Base-by-base conservation (phyloP, 2,888 invertebrate genomes). In the Julus scanicus region DNA sequence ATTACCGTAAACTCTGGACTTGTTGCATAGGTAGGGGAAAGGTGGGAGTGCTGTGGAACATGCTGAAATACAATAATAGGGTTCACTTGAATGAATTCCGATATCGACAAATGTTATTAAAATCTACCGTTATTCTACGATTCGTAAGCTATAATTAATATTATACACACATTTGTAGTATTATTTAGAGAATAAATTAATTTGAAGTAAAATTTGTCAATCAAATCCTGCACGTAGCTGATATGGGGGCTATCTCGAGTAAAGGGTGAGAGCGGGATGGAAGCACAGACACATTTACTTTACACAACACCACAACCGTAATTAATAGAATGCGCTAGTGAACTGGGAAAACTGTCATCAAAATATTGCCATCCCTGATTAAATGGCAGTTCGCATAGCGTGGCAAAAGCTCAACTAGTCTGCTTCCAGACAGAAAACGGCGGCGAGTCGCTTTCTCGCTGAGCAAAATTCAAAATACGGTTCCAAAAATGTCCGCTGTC, bases 31-130 rank as follows among this genome's bases (percentile, higher is more conserved):
- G 63, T 63, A 20, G 63, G 63, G 57, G 57, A 15, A 15, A 63
- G 63, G 63, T 63, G 63, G n/a, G 63, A 20, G 63, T 63, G 63
- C 63, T 63, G 63, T 63, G 63, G 63, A 63, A 4, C 63, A 63
- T 63, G 63, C 63, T 63, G 63, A n/a, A 63, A 63, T 15, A 53
- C 8, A 53, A 13, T 53, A 13, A 53, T 48, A 48, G n/a, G n/a
- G n/a, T 53, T 53, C 63, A 63, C n/a, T 63, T 63, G 63, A 8
- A 20, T 63, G 63, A 63, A 63, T 63, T 63, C 63, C 63, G 63
- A 63, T 63, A 63, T 63, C 63, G 63, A 63, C 63, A 63, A 63
- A 63, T 63, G 63, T 63, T 63, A 63, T 63, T 63, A 63, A 63
- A 63, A 63, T 63, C 63, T 63, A 63, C 63, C 63, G 20, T 63